phyloP scores from a whole-genome alignment of 2,797 vertebrate genomes.

The Borostomias antarcticus region DNA sequence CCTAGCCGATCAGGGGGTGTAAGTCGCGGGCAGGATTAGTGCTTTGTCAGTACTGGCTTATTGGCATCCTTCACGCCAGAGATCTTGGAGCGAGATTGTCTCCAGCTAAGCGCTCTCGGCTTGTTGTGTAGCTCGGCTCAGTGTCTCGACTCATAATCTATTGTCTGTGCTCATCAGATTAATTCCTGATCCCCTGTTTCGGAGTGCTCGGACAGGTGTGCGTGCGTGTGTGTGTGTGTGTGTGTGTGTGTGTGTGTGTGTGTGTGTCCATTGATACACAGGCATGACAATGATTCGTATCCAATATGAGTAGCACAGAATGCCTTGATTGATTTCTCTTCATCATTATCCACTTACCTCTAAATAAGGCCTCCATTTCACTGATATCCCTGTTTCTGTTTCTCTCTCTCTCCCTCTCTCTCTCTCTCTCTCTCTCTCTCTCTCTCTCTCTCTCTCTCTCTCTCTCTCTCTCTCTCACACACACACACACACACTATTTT shows the following conservation, averaged over 20 bases:
- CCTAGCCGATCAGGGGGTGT: constrained; percentile 7
- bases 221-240: no score
- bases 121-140: neutral
- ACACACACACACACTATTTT: constrained; percentile 5
- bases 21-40: constrained; percentile 40
- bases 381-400: neutral
- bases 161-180: constrained; percentile 5
- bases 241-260: neutral
- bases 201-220: constrained; percentile 1
- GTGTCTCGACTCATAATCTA: constrained; percentile 1
- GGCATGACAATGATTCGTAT: neutral
- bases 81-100: constrained; percentile 32
- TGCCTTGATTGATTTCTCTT: neutral
- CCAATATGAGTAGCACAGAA: neutral
- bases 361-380: neutral
- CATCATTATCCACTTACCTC: neutral
- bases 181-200: neutral
- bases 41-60: constrained; percentile 36
- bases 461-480: neutral
- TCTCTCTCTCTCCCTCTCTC: neutral
- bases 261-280: neutral
- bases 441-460: neutral
- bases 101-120: constrained; percentile 23
- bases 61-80: constrained; percentile 18
- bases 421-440: neutral